Percentiles rank a stretch among this genome's conserved stretches.
Conservation (phyloP, 1,140 invertebrate species). For the Cephus cinctus region DNA sequence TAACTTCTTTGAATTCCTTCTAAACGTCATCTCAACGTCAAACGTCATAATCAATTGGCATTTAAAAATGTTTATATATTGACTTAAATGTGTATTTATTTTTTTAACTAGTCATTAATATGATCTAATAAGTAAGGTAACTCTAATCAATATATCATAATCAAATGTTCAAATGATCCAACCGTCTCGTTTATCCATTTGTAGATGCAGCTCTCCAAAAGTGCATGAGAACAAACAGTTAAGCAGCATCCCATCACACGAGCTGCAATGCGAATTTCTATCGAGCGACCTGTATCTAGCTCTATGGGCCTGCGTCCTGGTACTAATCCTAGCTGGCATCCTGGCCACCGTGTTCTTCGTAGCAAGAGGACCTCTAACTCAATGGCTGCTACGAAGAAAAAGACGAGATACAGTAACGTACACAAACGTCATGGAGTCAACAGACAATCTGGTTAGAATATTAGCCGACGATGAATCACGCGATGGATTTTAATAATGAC, state of each 20-base stretch:
- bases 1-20: too few relatives aligned
- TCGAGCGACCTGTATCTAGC: conserved; percentile 26
- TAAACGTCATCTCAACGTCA: too few relatives aligned
- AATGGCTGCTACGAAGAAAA: conserved; percentile 39
- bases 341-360: conserved; percentile 31
- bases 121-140: background rate
- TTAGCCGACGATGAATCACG: conserved; percentile 35
- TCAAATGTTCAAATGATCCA: too few relatives aligned
- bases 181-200: background rate
- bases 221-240: conserved; percentile 30
- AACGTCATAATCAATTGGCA: too few relatives aligned
- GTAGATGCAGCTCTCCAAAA: conserved; percentile 40
- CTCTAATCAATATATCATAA: too few relatives aligned
- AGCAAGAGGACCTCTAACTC: conserved; percentile 32
- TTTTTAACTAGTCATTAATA: background rate
- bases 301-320: conserved; percentile 36
- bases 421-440: conserved; percentile 48
- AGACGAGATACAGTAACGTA: conserved; percentile 46
- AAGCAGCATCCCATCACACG: conserved; percentile 32
- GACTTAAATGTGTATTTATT: background rate
- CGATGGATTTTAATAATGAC: too few relatives aligned
- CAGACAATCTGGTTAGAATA: conserved; percentile 50
- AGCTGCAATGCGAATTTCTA: conserved; percentile 38
- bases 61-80: too few relatives aligned
- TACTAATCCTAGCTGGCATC: conserved; percentile 30